Base-by-base conservation (phyloP, 2,888 invertebrate genomes). In the Sipha maydis region DNA sequence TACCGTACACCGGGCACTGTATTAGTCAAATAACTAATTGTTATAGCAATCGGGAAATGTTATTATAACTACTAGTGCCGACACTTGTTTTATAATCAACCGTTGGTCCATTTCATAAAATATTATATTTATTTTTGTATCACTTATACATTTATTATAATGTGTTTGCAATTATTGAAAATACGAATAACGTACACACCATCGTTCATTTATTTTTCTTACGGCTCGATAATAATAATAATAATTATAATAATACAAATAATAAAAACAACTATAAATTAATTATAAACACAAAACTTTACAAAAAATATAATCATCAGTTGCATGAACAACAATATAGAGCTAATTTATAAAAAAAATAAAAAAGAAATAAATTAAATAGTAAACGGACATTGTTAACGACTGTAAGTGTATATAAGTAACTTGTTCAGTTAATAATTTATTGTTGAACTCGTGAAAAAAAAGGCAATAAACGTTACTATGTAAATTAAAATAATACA, bases 401-500 rank as follows among this genome's bases (percentile, higher is more conserved):
- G 28, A 61, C 14, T 76, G 38, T 83, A 21, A 75, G 11, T 1
- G 17, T 48, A 31, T 54, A 25, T 31, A 38, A n/a, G 21, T 38
- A 41, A 76, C 61, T 61, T 61, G 75, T 61, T 61, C 61, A 61
- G 41, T 28, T 61, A 56, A 41, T 38, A 61, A 76, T 28, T 76
- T 84, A 61, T 84, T 14, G 21, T 76, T 84, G 1, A 38, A 61
- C 28, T 38, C 9, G 38, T 41, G 14, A 38, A 73, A 61, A 67
- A 38, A n/a, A 54, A 79, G 8, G 54, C 28, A 25, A 61, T 11
- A 5, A 79, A 54, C n/a, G n/a, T 14, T 11, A 17, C 2, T 31
- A 75, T 75, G 73, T 34, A 73, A 83, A 56, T 83, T 56, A 83
- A 83, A 83, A 73, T 71, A 41, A 41, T 69, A 54, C 34, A 31